Percentiles rank a stretch among this genome's conserved stretches.
phyloP scores from a whole-genome alignment of 2,113 vertebrate species.

The Neofelis nebulosa region DNA sequence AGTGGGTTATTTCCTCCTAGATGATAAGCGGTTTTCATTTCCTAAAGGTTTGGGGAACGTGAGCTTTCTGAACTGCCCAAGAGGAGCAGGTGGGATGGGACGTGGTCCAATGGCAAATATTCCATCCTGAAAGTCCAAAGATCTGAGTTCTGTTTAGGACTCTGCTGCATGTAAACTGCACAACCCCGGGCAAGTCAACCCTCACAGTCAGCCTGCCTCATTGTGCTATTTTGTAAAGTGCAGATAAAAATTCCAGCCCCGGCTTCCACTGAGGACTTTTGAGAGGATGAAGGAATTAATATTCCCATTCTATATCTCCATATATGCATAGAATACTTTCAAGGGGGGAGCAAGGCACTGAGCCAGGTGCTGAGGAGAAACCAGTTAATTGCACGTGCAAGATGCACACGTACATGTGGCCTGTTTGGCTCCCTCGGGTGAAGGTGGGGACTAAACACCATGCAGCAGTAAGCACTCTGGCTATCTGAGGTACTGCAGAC shows the following conservation, averaged over 20 bases:
- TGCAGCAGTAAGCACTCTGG: fast-evolving
- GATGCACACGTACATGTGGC: fast-evolving
- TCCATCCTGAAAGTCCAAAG: neutral
- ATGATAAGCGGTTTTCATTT: constrained; percentile 59
- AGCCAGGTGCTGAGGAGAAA: neutral
- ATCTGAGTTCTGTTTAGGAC: neutral
- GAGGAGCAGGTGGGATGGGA: neutral
- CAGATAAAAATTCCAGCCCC: neutral
- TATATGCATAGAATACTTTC: neutral
- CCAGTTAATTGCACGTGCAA: neutral
- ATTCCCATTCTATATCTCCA: neutral
- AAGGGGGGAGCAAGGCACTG: neutral
- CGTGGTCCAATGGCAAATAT: neutral
- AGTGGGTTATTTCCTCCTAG: neutral
- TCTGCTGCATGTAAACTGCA: neutral
- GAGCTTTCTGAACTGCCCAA: neutral
- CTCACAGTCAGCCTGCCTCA: neutral
- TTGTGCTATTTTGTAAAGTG: neutral
- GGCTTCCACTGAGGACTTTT: neutral
- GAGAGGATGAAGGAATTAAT: neutral
- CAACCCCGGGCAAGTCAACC: neutral
- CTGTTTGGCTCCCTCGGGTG: neutral
- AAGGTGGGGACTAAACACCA: neutral
- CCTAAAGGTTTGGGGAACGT: constrained; percentile 26
- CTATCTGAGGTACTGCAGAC: neutral